These are phyloP conservation scores for Cavia porcellus DNA, from an alignment of 2,113 vertebrate genomes.

Conservation along the genomic window DNA sequence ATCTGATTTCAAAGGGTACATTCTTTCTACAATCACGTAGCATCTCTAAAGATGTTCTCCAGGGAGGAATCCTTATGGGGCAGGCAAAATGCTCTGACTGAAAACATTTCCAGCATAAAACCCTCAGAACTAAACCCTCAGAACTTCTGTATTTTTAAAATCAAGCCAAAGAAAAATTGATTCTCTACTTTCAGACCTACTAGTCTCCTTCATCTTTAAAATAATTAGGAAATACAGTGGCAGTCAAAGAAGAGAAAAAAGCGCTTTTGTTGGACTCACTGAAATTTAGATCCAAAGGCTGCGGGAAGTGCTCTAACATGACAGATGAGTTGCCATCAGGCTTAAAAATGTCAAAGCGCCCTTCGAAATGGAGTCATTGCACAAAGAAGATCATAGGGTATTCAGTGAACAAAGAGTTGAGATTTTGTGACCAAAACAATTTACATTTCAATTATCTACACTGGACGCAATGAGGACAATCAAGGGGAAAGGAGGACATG, in stretches of 20 bases:
- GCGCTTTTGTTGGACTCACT: background rate
- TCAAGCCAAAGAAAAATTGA: background rate
- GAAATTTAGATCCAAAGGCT: background rate
- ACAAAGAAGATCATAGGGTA: background rate
- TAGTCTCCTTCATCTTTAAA: constrained; percentile 48
- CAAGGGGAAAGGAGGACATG: background rate
- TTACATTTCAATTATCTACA: constrained; percentile 14
- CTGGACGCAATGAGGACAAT: background rate
- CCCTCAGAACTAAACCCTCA: background rate
- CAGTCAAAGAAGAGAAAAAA: background rate
- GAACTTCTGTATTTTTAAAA: constrained; percentile 30
- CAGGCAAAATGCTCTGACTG: background rate
- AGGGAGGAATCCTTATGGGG: background rate
- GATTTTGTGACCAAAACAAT: constrained; percentile 3
- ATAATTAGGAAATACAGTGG: background rate
- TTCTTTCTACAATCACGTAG: background rate
- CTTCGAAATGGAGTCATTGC: background rate
- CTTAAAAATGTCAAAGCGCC: too few relatives aligned
- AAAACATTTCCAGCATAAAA: background rate
- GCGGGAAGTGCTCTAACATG: accelerated
- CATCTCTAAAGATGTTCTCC: background rate
- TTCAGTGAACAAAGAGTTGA: background rate
- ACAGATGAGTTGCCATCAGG: background rate
- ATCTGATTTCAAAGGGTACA: background rate
- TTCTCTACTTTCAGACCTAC: background rate